A percentile compares a stretch with the other conserved stretches of the same genome.
phyloP scores from a whole-genome alignment of 2,797 vertebrate genomes.

The Triplophysa yarkandensis region DNA sequence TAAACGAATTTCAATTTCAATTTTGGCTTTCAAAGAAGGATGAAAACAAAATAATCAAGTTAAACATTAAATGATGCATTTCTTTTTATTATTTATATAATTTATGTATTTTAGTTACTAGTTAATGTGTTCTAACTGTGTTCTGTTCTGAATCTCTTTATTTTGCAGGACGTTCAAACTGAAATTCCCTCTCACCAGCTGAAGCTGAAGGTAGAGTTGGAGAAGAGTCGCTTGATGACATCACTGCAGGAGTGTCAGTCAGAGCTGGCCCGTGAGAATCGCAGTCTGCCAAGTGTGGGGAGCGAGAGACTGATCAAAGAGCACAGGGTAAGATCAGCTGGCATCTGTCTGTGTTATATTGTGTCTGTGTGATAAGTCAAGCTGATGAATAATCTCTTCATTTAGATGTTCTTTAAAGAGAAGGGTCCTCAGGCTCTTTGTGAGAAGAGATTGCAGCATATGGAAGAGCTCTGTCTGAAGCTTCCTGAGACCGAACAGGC shows the following conservation, averaged over 20 bases:
- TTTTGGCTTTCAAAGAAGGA: too few relatives aligned
- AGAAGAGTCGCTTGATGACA: slow-evolving; percentile 80
- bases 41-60: too few relatives aligned
- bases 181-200: slow-evolving; percentile 90
- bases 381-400: background rate
- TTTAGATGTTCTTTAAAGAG: slow-evolving; percentile 89
- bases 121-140: too few relatives aligned
- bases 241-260: slow-evolving; percentile 85
- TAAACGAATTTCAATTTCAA: too few relatives aligned
- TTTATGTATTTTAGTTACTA: too few relatives aligned
- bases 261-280: slow-evolving; percentile 86
- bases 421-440: slow-evolving; percentile 88
- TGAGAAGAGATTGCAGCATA: slow-evolving; percentile 88
- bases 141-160: background rate
- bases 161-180: slow-evolving; percentile 86
- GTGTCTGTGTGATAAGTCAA: background rate
- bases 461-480: slow-evolving; percentile 91
- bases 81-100: too few relatives aligned
- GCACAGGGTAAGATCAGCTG: slow-evolving; percentile 80
- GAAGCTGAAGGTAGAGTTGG: slow-evolving; percentile 88
- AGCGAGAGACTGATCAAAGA: slow-evolving; percentile 91
- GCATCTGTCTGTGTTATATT: background rate
- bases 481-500: slow-evolving; percentile 82
- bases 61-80: too few relatives aligned
- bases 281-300: slow-evolving; percentile 80